Evolutionary conservation across 1,140 invertebrate genomes (phyloP), one percentile per base, ranked within the genome.

Genomic region (Hyles euphorbiae): DNA sequence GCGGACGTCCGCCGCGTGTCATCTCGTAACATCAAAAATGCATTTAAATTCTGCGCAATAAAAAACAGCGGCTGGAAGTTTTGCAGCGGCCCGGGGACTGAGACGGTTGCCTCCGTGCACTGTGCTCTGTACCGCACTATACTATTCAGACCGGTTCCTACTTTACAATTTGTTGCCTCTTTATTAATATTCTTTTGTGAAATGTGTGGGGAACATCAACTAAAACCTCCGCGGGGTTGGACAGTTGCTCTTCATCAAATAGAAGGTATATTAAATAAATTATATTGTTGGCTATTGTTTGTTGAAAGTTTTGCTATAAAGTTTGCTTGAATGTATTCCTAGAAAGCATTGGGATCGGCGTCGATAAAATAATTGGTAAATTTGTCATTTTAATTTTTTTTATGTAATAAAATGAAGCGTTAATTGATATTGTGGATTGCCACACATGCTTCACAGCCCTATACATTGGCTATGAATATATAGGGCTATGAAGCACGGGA

Each of bases 11-110:
- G 82, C 83, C 74, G 83, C 86, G 83, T 88, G 86, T 88, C 86
- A 88, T 88, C 81, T 88, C 83, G 78, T 84, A 83, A 88, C 86
- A 88, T 88, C 86, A 88, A 88, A 88, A 88, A 88, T 88, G 83
- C 86, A 88, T 88, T 88, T 88, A 88, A 87, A 88, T 88, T 85
- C 81, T 70, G 81, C 83, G 86, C 83, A 88, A 88, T 87, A 88
- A 87, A 88, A 88, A 88, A 88, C 83, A 84, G 81, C 75, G 79
- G 73, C 81, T 76, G 73, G 80, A 87, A 87, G 77, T 86, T 88
- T 87, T 72, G 76, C 75, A 77, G 74, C 75, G 81, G 75, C 76
- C 81, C 78, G 76, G 81, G 83, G 76, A 80, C 80, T 78, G 81
- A 80, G 79, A 77, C 72, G 79, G 73, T 62, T 69, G 61, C 66